Evolutionary conservation across 2,888 invertebrate genomes (phyloP).

Genomic region (Leptura quadrifasciata): DNA sequence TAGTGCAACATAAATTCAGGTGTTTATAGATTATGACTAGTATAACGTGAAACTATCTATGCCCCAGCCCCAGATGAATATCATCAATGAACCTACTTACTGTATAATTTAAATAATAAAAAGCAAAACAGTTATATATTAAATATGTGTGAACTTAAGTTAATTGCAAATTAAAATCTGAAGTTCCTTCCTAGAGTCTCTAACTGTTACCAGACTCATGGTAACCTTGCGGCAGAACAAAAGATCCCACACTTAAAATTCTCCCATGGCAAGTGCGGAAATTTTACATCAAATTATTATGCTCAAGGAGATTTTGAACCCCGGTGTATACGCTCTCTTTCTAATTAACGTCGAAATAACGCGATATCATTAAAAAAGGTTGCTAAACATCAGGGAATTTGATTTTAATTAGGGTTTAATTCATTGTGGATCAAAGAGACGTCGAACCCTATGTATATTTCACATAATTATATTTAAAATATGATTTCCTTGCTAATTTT

Average conservation of each 20-base stretch:
- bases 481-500: conserved; percentile 1
- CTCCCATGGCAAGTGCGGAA: conserved; percentile 69
- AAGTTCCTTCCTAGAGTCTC: conserved; percentile 66
- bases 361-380: neutral
- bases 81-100: conserved; percentile 35
- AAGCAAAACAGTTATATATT: conserved; percentile 67
- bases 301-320: conserved; percentile 70
- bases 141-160: conserved; percentile 68
- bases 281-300: conserved; percentile 68
- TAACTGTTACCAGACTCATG: conserved; percentile 62
- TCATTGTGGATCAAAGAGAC: neutral
- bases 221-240: conserved; percentile 68
- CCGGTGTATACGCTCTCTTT: conserved; percentile 43
- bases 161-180: conserved; percentile 68
- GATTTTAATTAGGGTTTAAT: conserved; percentile 1
- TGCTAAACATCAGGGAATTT: conserved; percentile 7
- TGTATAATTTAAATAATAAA: conserved; percentile 53
- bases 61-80: conserved; percentile 22
- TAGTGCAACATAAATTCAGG: conserved; percentile 16
- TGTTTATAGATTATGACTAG: conserved; percentile 3
- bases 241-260: conserved; percentile 67
- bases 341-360: conserved; percentile 29
- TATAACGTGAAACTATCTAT: neutral
- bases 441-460: neutral
- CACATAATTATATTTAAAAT: conserved; percentile 6